A percentile compares a stretch with the other conserved stretches of the same genome.
These are phyloP conservation scores for Dicycla oo DNA, from an alignment of 2,888 invertebrate genomes.

Conservation along the genomic window DNA sequence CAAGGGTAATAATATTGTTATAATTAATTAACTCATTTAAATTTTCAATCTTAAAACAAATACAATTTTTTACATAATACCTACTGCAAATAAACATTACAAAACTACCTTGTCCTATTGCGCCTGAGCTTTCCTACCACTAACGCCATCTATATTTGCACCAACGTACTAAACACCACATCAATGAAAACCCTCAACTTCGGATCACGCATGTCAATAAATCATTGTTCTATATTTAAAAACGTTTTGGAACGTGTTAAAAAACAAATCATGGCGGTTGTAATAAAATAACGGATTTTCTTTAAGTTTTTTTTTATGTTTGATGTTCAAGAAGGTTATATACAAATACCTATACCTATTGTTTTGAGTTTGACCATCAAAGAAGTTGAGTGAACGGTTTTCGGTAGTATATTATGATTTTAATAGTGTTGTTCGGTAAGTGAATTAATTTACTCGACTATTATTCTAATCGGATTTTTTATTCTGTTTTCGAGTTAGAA, in stretches of 20 bases:
- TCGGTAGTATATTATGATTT: constrained; percentile 22
- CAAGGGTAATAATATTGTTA: not conserved
- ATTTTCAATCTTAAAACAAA: not conserved
- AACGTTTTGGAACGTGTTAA: constrained; percentile 49
- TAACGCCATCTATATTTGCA: constrained; percentile 59
- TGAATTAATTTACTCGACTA: not conserved
- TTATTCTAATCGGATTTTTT: not conserved
- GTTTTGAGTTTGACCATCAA: constrained; percentile 44
- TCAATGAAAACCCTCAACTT: constrained; percentile 50
- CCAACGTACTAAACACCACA: constrained; percentile 35
- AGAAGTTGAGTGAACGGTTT: constrained; percentile 17
- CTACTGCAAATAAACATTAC: not conserved
- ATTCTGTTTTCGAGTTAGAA: not conserved
- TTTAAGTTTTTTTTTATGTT: constrained; percentile 38
- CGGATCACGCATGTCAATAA: constrained; percentile 48
- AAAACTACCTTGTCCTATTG: not conserved
- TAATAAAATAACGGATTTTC: constrained; percentile 54
- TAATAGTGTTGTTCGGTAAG: not conserved
- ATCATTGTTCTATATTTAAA: constrained; percentile 61
- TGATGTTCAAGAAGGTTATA: constrained; percentile 37
- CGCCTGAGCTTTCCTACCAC: constrained; percentile 30
- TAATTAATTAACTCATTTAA: not conserved
- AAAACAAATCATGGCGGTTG: constrained; percentile 53
- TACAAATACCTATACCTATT: constrained; percentile 26
- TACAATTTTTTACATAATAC: not conserved